Percentiles rank a stretch among this genome's conserved stretches.
Evolutionary conservation across 2,113 vertebrate genomes (phyloP).

Genomic region (Hippocampus guttulatus): DNA sequence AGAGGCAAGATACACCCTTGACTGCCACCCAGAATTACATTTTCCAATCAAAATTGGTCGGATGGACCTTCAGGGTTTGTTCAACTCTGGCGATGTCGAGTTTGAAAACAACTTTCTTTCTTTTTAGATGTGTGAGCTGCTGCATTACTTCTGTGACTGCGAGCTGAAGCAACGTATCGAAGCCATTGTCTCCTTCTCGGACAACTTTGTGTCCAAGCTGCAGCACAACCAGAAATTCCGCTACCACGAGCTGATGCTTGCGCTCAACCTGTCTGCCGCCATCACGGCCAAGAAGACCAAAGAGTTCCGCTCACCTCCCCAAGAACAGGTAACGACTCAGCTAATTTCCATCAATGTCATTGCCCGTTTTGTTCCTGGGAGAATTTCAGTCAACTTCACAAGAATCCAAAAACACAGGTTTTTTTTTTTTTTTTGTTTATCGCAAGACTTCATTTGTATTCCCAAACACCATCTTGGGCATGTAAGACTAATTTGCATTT

Average conservation of each 20-base stretch:
- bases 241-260: conserved; percentile 94
- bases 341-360: conserved; percentile 3
- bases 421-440: not conserved
- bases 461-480: conserved; percentile 10
- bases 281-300: conserved; percentile 93
- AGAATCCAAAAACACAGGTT: not conserved
- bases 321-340: conserved; percentile 77
- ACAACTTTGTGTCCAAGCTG: conserved; percentile 89
- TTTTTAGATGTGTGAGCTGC: conserved; percentile 88
- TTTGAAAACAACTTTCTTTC: not conserved
- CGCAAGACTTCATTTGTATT: conserved; percentile 10
- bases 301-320: conserved; percentile 94
- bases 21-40: too few relatives aligned
- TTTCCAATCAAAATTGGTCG: too few relatives aligned
- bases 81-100: not conserved
- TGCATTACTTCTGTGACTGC: conserved; percentile 97
- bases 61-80: not conserved
- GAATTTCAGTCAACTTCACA: not conserved
- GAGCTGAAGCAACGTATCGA: conserved; percentile 94
- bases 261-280: conserved; percentile 95
- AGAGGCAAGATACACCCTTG: too few relatives aligned
- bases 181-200: conserved; percentile 91
- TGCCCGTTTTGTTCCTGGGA: too few relatives aligned
- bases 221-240: conserved; percentile 96
- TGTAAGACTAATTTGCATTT: conserved; percentile 30